Conservation (phyloP, 2,113 vertebrate genomes). For the Bujurquina vittata region DNA sequence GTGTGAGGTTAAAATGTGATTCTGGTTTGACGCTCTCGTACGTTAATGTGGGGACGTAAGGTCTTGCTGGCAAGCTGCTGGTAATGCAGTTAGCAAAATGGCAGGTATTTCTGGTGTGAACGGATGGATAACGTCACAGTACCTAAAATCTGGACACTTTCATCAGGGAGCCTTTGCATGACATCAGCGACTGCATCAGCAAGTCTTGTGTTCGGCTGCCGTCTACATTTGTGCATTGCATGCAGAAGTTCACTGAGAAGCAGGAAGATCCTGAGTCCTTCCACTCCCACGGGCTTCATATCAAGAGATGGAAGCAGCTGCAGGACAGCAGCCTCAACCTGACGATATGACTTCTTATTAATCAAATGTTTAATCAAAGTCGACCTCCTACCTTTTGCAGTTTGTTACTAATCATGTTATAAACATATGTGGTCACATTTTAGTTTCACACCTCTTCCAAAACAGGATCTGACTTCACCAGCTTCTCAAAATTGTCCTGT, state of each 20-base stretch:
- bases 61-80: too few species aligned
- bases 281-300: constrained; percentile 29
- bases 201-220: not conserved
- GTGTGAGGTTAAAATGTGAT: too few species aligned
- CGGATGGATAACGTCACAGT: not conserved
- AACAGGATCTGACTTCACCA: constrained; percentile 32
- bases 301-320: constrained; percentile 29
- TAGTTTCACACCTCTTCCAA: constrained; percentile 50
- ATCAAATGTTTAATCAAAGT: not conserved
- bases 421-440: not conserved
- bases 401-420: not conserved
- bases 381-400: not conserved
- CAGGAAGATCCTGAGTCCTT: constrained; percentile 62
- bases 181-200: constrained; percentile 30
- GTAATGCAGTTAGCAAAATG: too few species aligned
- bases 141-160: constrained; percentile 62
- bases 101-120: too few species aligned
- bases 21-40: too few species aligned
- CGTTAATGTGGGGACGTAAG: too few species aligned
- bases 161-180: constrained; percentile 30
- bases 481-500: constrained; percentile 56
- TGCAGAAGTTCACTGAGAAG: constrained; percentile 63
- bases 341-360: not conserved
- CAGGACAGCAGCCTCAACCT: constrained; percentile 48
- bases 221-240: constrained; percentile 8